Percentiles rank a stretch among this genome's conserved stretches.
These are phyloP conservation scores for Rhincodon typus DNA, from an alignment of 2,797 vertebrate species.

Conservation along the genomic window DNA sequence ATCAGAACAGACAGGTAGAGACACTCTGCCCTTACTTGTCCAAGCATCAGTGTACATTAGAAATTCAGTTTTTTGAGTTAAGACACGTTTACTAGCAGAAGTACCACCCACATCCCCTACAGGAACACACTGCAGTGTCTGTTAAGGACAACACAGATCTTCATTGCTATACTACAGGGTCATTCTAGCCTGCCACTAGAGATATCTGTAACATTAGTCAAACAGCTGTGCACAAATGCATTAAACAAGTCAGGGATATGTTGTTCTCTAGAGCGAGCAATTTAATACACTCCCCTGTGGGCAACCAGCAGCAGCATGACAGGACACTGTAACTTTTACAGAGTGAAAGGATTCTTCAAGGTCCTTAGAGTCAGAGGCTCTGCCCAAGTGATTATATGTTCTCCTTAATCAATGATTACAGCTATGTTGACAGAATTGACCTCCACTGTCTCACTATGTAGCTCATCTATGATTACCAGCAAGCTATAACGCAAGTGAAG, in stretches of 20 bases:
- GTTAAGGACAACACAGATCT: not conserved
- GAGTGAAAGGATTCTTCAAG: not conserved
- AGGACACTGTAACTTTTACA: not conserved
- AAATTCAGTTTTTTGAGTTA: not conserved
- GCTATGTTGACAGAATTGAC: not conserved
- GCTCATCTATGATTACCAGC: not conserved
- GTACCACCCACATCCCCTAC: too few relatives aligned
- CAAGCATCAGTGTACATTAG: not conserved
- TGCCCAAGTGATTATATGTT: not conserved
- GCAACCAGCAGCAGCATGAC: not conserved
- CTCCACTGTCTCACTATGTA: not conserved
- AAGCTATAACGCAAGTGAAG: not conserved
- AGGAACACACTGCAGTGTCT: not conserved
- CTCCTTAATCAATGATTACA: not conserved
- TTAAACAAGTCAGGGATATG: not conserved
- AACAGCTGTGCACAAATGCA: constrained; percentile 23
- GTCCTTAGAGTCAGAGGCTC: not conserved
- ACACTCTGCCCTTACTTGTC: not conserved
- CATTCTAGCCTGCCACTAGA: not conserved
- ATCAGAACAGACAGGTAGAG: not conserved
- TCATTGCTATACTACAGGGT: not conserved
- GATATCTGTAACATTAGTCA: not conserved
- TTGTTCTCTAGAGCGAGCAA: not conserved
- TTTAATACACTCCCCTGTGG: not conserved
- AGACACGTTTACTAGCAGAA: not conserved